Evolutionary conservation across 2,888 invertebrate species (phyloP).

Genomic region (Eilema sororculum): DNA sequence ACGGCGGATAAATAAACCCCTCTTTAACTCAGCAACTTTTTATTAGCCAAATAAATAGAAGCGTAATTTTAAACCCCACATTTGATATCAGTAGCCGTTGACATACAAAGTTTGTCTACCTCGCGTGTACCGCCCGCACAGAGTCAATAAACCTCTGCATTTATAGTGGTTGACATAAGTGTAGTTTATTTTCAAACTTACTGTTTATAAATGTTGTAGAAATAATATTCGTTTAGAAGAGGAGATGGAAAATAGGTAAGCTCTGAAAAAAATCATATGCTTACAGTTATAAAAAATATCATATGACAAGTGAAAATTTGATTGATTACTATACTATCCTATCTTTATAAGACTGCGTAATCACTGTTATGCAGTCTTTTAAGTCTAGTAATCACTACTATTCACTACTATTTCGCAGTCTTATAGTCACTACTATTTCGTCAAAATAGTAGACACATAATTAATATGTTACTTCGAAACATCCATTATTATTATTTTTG

Average conservation of each 20-base stretch:
- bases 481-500: too few relatives aligned
- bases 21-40: neutral
- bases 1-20: neutral
- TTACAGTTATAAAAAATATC: too few relatives aligned
- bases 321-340: too few relatives aligned
- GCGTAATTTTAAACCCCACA: conserved; percentile 8
- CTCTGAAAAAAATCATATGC: too few relatives aligned
- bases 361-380: too few relatives aligned
- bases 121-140: conserved; percentile 33
- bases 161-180: conserved; percentile 42
- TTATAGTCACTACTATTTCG: too few relatives aligned
- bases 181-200: conserved; percentile 34
- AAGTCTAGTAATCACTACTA: too few relatives aligned
- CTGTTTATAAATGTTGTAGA: conserved; percentile 24
- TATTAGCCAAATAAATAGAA: neutral
- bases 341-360: too few relatives aligned
- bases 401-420: too few relatives aligned
- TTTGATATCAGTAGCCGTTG: neutral
- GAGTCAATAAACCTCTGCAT: conserved; percentile 45
- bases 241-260: neutral
- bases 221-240: neutral
- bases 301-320: too few relatives aligned
- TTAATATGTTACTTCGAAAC: too few relatives aligned
- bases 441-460: neutral
- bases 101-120: conserved; percentile 30